Conservation (phyloP, 1,140 invertebrate genomes). For the Drosophila burlai region DNA sequence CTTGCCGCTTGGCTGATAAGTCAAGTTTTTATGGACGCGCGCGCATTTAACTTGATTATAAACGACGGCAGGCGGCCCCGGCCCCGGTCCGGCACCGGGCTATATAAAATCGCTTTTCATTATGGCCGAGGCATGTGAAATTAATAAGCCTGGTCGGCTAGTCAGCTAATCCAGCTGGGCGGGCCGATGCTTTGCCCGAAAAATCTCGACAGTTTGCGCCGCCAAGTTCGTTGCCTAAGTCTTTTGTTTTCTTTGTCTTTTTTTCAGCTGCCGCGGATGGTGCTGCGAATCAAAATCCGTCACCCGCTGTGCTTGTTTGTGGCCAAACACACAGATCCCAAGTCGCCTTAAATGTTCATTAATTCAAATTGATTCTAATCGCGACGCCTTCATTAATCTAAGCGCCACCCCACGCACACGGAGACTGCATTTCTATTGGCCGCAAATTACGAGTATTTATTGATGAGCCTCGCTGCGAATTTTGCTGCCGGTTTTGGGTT, state of each 20-base stretch:
- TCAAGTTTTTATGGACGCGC: conserved; percentile 74
- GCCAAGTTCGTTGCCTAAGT: conserved; percentile 77
- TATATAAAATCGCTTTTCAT: conserved; percentile 82
- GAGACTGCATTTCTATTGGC: conserved; percentile 63
- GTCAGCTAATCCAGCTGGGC: conserved; percentile 1
- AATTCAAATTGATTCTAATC: conserved; percentile 82
- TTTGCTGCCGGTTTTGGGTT: conserved; percentile 46
- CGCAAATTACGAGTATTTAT: conserved; percentile 54
- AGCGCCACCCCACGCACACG: conserved; percentile 76
- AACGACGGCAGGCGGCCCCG: conserved; percentile 72
- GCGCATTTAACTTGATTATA: conserved; percentile 81
- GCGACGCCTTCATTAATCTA: conserved; percentile 73
- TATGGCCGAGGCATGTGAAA: conserved; percentile 74
- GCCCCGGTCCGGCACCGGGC: conserved; percentile 19
- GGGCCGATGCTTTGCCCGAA: conserved; percentile 30
- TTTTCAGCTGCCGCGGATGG: background rate
- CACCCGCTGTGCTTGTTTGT: conserved; percentile 70
- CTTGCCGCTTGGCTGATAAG: conserved; percentile 62
- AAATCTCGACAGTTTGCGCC: conserved; percentile 29
- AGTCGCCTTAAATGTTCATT: conserved; percentile 74
- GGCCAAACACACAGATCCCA: conserved; percentile 62
- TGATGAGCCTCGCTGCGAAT: conserved; percentile 57
- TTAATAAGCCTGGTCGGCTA: conserved; percentile 58
- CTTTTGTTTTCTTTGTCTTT: conserved; percentile 66
- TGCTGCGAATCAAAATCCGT: conserved; percentile 7